Percentiles rank a stretch among this genome's conserved stretches.
These are phyloP conservation scores for Polylopha cassiicola DNA, from an alignment of 2,888 invertebrate species.

Conservation along the genomic window DNA sequence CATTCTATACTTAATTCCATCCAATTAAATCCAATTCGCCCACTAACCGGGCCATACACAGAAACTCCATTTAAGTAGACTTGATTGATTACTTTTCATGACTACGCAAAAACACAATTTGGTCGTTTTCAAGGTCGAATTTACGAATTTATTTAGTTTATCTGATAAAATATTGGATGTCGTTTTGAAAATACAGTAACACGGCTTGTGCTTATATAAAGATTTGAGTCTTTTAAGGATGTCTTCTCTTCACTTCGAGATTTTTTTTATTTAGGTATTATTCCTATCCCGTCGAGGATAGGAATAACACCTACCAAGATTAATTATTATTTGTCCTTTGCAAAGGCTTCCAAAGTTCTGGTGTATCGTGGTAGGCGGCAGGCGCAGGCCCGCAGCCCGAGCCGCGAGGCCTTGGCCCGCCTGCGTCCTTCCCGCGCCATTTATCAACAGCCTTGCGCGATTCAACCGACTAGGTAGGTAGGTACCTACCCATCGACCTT, in stretches of 20 bases:
- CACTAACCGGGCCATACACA: conserved; percentile 11
- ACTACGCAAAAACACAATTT: neutral
- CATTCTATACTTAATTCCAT: too few species aligned
- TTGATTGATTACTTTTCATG: conserved; percentile 1
- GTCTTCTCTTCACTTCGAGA: too few species aligned
- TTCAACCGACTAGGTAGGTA: conserved; percentile 23
- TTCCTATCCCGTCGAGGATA: too few species aligned
- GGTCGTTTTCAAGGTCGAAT: neutral
- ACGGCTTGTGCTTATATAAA: too few species aligned
- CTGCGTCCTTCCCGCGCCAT: conserved; percentile 56
- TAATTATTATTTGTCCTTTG: conserved; percentile 9
- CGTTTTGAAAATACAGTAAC: too few species aligned
- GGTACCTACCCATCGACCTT: too few species aligned
- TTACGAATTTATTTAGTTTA: too few species aligned
- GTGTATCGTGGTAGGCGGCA: conserved; percentile 28
- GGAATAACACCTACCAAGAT: too few species aligned
- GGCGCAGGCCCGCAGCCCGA: conserved; percentile 44
- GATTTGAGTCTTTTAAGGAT: too few species aligned
- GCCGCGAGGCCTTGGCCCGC: conserved; percentile 56
- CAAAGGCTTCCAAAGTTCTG: conserved; percentile 26
- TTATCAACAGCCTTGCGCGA: conserved; percentile 57
- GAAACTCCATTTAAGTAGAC: conserved; percentile 7
- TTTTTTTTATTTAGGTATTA: too few species aligned
- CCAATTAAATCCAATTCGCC: conserved; percentile 5
- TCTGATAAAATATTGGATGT: too few species aligned